These are phyloP conservation scores for Tethya wilhelma DNA, from an alignment of 37 sponge, comb jelly and placozoan genomes.

Conservation along the genomic window DNA sequence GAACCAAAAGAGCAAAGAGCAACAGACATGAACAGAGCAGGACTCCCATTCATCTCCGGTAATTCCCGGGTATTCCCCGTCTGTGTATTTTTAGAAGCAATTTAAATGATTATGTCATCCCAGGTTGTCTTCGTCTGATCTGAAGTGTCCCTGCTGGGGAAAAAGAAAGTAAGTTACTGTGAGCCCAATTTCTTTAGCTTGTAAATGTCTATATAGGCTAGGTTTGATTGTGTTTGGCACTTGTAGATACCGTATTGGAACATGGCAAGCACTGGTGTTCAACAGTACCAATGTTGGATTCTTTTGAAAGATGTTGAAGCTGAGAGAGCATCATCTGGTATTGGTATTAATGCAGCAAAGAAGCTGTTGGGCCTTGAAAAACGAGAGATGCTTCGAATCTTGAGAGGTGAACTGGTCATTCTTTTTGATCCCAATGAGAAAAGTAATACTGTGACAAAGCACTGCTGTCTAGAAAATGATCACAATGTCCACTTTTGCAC, in stretches of 20 bases:
- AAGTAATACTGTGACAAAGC: background rate
- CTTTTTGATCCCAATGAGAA: too few species aligned
- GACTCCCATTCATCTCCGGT: background rate
- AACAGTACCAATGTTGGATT: too few species aligned
- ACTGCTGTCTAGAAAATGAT: slow-evolving; percentile 23
- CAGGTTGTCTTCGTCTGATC: too few species aligned
- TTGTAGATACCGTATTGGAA: background rate
- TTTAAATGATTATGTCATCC: too few species aligned
- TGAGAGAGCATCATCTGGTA: background rate
- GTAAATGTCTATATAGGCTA: too few species aligned
- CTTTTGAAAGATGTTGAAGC: background rate
- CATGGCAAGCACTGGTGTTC: too few species aligned
- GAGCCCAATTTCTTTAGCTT: too few species aligned
- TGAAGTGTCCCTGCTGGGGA: too few species aligned
- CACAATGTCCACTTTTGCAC: background rate
- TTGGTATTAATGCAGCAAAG: background rate
- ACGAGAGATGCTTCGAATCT: background rate
- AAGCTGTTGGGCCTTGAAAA: too few species aligned
- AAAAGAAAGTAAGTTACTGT: too few species aligned
- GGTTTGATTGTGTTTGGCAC: background rate
- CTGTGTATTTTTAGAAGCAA: too few species aligned
- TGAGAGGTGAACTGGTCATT: background rate
- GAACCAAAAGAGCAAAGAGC: slow-evolving; percentile 25
- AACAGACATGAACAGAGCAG: slow-evolving; percentile 18
- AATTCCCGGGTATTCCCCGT: background rate